Base-by-base conservation (phyloP, 2,113 vertebrate genomes). In the Caracal caracal region DNA sequence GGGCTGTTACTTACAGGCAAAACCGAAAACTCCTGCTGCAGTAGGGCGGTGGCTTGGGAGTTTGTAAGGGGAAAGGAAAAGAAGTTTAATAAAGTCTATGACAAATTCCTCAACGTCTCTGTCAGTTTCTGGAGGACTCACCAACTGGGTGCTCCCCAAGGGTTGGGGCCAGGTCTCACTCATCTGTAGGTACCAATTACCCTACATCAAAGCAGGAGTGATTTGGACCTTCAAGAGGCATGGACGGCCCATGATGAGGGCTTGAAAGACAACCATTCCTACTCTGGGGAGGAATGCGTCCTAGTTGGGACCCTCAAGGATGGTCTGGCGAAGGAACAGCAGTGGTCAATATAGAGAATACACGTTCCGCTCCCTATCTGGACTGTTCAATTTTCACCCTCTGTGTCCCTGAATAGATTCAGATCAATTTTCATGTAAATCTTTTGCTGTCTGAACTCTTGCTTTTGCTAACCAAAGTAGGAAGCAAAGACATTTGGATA, bases 11-110 rank as follows among this genome's bases (percentile, higher is more conserved):
- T 0, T 97, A 98, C 43, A 92, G 97, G 53, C 40, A 81, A 51
- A 98, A 97, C 59, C 89, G 95, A 49, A 96, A 96, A 87, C 59
- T 97, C 12, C 75, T 98, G 80, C 94, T 97, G 35, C 75, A n/a
- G 2, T 98, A 97, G 71, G 75, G 70, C 0, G 0, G 40, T 66
- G 63, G 22, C 17, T 84, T 92, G 10, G 53, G 35, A 47, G 6
- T 61, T 70, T 85, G 19, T 68, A 53, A 82, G 33, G 53, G 49
- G 40, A 70, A 93, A 95, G 26, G 59, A 82, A 96, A 93, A 87
- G 10, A 92, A 56, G 10, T 96, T 79, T 87, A 97, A 97, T 97
- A 96, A 97, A 97, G 70, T 47, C 63, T 83, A 11, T 95, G 37
- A 91, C 35, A 89, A 30, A 82, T 88, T 94, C 28, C 33, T 95